These are phyloP conservation scores for Helobdella robusta DNA, from an alignment of 2,888 invertebrate species.

Conservation along the genomic window DNA sequence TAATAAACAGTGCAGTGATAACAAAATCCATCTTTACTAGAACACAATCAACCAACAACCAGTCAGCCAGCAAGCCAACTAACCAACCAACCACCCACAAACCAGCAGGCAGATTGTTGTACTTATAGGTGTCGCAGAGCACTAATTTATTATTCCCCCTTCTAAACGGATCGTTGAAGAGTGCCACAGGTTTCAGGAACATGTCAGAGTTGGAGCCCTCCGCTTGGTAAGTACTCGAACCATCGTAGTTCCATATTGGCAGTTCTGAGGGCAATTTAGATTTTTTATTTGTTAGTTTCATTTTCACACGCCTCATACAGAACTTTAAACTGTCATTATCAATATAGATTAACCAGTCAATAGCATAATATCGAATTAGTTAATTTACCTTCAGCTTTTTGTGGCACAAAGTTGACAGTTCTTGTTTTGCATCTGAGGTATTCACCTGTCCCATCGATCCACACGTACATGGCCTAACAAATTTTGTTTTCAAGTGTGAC, in stretches of 20 bases:
- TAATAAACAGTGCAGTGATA: too few relatives aligned
- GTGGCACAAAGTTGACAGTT: constrained; percentile 41
- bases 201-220: constrained; percentile 59
- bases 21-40: too few relatives aligned
- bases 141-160: constrained; percentile 78
- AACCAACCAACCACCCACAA: too few relatives aligned
- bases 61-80: too few relatives aligned
- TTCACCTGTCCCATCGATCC: constrained; percentile 48
- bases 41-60: too few relatives aligned
- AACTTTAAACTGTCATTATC: background rate
- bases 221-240: constrained; percentile 49
- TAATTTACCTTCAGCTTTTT: constrained; percentile 33
- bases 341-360: background rate
- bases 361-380: background rate
- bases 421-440: constrained; percentile 43
- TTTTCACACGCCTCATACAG: background rate
- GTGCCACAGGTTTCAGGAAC: constrained; percentile 75
- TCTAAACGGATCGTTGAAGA: constrained; percentile 84
- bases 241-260: constrained; percentile 51
- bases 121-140: constrained; percentile 73
- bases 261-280: constrained; percentile 38
- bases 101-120: constrained; percentile 72
- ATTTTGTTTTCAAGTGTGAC: too few relatives aligned
- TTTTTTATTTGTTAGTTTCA: background rate
- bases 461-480: constrained; percentile 43